Evolutionary conservation across 2,888 invertebrate genomes (phyloP).

Genomic region (Cerastis rubricosa): DNA sequence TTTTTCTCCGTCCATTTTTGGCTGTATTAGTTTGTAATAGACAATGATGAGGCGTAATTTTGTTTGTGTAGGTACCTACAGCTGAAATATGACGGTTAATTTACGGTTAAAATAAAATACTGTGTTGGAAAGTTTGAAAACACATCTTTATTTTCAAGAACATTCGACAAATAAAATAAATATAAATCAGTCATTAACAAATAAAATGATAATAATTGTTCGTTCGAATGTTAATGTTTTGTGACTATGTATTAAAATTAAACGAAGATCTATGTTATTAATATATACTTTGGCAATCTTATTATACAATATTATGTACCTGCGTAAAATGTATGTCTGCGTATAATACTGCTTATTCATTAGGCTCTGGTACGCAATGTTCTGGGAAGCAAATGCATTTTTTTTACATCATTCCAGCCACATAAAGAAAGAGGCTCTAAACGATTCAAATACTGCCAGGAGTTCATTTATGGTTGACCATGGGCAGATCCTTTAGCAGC

Average conservation of each 20-base stretch:
- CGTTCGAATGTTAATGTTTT: constrained; percentile 52
- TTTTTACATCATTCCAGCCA: not conserved
- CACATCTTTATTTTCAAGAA: constrained; percentile 64
- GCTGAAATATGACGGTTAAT: no score
- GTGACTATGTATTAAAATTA: constrained; percentile 43
- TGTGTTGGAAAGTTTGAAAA: constrained; percentile 64
- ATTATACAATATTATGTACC: constrained; percentile 26
- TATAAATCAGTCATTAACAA: constrained; percentile 67
- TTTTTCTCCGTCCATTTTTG: no score
- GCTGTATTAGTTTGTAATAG: not conserved
- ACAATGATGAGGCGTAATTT: not conserved
- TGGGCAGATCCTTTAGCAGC: not conserved
- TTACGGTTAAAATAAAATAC: constrained; percentile 35
- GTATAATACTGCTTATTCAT: constrained; percentile 58
- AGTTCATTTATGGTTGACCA: not conserved
- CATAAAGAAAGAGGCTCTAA: not conserved
- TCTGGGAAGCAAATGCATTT: not conserved
- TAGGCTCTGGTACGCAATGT: constrained; percentile 25
- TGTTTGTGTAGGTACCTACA: not conserved
- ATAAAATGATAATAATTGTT: constrained; percentile 58
- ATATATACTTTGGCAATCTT: constrained; percentile 63
- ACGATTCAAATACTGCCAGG: not conserved
- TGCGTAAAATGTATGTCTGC: constrained; percentile 30
- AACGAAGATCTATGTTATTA: constrained; percentile 44
- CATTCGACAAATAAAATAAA: constrained; percentile 61